phyloP scores from a whole-genome alignment of 2,888 invertebrate genomes.

The Petrolisthes manimaculis region DNA sequence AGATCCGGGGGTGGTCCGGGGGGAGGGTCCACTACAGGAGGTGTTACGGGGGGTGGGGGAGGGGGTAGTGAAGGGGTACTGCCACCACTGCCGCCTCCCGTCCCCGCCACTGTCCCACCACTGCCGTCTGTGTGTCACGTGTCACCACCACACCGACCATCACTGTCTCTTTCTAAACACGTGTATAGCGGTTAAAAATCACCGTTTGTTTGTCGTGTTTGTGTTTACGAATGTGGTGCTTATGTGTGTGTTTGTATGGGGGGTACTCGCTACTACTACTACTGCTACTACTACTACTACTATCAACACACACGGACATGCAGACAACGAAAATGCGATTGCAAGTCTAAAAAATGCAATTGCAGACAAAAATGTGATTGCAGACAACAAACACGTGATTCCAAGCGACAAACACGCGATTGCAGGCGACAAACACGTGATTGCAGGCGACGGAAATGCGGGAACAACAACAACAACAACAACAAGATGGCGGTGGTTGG shows the following conservation, averaged over 20 bases:
- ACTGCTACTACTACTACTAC: not conserved
- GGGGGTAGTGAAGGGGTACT: constrained; percentile 54
- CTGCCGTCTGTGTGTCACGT: constrained; percentile 55
- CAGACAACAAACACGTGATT: too few relatives aligned
- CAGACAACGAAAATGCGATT: constrained; percentile 13
- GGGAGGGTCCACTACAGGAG: constrained; percentile 50
- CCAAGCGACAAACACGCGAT: too few relatives aligned
- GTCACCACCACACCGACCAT: constrained; percentile 58
- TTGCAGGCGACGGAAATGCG: not conserved
- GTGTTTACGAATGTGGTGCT: constrained; percentile 50
- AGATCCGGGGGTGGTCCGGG: constrained; percentile 53
- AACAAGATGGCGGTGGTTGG: too few relatives aligned
- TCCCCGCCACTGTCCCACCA: constrained; percentile 56
- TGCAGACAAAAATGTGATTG: too few relatives aligned
- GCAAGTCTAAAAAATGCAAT: too few relatives aligned
- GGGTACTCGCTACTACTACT: constrained; percentile 12
- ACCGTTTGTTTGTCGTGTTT: constrained; percentile 59
- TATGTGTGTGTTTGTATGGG: constrained; percentile 42
- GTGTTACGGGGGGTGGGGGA: constrained; percentile 54
- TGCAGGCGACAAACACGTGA: not conserved
- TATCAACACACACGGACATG: not conserved
- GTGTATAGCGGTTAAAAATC: constrained; percentile 58
- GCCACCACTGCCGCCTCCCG: constrained; percentile 55
- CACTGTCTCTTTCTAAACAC: constrained; percentile 63
- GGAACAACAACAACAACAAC: too few relatives aligned